A percentile compares a stretch with the other conserved stretches of the same genome.
Evolutionary conservation across 1,140 invertebrate genomes (phyloP).

Genomic region (Heliothis subflexa): DNA sequence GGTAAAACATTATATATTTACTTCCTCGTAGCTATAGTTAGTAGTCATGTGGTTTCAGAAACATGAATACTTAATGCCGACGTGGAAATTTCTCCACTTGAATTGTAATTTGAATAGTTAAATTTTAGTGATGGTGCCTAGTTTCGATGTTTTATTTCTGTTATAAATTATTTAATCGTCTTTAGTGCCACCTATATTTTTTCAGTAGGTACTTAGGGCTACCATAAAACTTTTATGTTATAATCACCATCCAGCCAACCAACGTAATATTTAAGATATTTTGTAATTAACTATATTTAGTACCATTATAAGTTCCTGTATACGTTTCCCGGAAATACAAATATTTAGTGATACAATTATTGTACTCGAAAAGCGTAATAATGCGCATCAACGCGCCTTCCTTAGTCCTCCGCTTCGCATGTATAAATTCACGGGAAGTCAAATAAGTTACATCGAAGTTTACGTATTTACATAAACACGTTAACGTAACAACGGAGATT

Average conservation of each 20-base stretch:
- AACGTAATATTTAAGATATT: neutral
- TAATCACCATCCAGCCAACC: no score
- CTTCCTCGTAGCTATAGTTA: conserved; percentile 31
- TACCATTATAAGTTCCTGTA: neutral
- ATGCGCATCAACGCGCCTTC: conserved; percentile 38
- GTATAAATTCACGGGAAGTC: conserved; percentile 53
- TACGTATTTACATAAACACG: conserved; percentile 62
- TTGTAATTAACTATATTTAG: neutral
- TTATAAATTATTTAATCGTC: no score
- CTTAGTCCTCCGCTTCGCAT: conserved; percentile 31
- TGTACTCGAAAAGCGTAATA: neutral
- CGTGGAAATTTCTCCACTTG: conserved; percentile 56
- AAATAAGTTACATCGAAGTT: conserved; percentile 60
- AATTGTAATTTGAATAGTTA: conserved; percentile 57
- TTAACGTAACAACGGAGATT: conserved; percentile 57
- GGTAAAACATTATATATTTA: conserved; percentile 65
- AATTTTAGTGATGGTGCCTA: conserved; percentile 35
- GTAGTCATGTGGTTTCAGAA: conserved; percentile 45
- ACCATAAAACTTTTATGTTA: no score
- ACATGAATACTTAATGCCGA: conserved; percentile 55
- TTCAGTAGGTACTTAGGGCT: no score
- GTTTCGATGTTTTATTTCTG: conserved; percentile 5
- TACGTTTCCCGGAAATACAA: neutral
- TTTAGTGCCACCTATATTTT: no score
- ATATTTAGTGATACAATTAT: no score